Evolutionary conservation across 2,888 invertebrate genomes (phyloP).

Genomic region (Buathra laborator): DNA sequence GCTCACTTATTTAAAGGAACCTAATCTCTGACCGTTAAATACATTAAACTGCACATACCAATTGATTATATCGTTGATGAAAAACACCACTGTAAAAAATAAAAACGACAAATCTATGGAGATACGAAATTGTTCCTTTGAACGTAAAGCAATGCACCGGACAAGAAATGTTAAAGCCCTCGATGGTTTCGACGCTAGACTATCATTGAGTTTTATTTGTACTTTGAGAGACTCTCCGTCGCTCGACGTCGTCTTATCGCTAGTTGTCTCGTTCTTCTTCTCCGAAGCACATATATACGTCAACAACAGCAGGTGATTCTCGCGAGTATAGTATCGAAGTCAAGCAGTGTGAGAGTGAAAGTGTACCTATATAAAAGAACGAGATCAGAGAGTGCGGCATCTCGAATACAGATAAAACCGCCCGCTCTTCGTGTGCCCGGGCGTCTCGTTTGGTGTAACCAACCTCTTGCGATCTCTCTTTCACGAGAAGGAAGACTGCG

Average conservation of each 20-base stretch:
- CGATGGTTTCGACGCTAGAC: not conserved
- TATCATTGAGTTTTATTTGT: conserved; percentile 29
- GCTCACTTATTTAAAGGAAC: too few relatives aligned
- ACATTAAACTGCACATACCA: too few relatives aligned
- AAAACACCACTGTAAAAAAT: not conserved
- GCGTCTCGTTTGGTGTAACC: conserved; percentile 68
- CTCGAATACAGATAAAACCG: conserved; percentile 70
- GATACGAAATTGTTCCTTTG: not conserved
- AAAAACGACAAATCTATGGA: too few relatives aligned
- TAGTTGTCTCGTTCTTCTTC: conserved; percentile 29
- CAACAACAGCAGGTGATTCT: conserved; percentile 79
- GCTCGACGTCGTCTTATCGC: conserved; percentile 48
- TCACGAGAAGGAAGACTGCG: conserved; percentile 50
- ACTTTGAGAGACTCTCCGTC: conserved; percentile 18
- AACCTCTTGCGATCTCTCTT: conserved; percentile 64
- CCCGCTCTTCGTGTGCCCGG: conserved; percentile 42
- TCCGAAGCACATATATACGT: not conserved
- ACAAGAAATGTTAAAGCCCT: not conserved
- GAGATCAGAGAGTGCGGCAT: conserved; percentile 45
- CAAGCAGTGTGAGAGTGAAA: conserved; percentile 31
- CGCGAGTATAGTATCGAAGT: conserved; percentile 58
- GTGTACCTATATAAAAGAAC: conserved; percentile 28
- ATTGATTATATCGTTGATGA: too few relatives aligned
- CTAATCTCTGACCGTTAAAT: too few relatives aligned
- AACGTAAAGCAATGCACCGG: not conserved